These are phyloP conservation scores for Stratiomys singularior DNA, from an alignment of 2,888 invertebrate genomes.

Conservation along the genomic window DNA sequence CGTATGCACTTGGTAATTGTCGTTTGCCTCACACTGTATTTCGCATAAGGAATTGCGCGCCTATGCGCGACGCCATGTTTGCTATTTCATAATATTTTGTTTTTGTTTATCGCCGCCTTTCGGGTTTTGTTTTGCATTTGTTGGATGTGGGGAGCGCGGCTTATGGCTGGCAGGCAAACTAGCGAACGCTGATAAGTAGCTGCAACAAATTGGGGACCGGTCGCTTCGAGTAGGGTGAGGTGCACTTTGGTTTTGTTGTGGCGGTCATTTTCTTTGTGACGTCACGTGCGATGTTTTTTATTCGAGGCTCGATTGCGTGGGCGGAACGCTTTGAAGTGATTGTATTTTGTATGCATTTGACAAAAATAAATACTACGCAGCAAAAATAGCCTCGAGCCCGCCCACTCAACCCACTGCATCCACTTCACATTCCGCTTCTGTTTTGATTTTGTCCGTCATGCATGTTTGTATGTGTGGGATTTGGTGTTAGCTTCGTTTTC, in stretches of 20 bases:
- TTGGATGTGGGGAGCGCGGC: background rate
- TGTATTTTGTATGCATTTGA: background rate
- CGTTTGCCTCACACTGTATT: conserved; percentile 25
- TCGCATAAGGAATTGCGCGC: conserved; percentile 44
- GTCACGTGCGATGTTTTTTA: conserved; percentile 22
- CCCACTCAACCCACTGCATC: conserved; percentile 7
- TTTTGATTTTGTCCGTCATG: background rate
- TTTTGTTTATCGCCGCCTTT: conserved; percentile 45
- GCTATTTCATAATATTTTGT: conserved; percentile 49
- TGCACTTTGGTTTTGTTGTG: conserved; percentile 26
- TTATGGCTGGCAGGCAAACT: background rate
- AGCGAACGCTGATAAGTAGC: background rate
- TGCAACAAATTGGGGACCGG: conserved; percentile 16
- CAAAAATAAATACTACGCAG: conserved; percentile 33
- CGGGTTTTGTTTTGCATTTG: conserved; percentile 16
- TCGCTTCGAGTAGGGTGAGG: background rate
- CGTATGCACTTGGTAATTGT: background rate
- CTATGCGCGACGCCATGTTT: conserved; percentile 50
- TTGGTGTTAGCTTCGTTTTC: background rate
- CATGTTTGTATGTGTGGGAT: background rate
- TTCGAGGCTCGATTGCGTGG: background rate
- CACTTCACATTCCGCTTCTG: background rate
- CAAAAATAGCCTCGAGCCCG: background rate
- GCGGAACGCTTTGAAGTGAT: background rate
- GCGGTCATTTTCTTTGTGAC: conserved; percentile 35